Evolutionary conservation across 2,797 vertebrate species (phyloP), one percentile per base, ranked within the genome.

Genomic region (Taeniopygia guttata): DNA sequence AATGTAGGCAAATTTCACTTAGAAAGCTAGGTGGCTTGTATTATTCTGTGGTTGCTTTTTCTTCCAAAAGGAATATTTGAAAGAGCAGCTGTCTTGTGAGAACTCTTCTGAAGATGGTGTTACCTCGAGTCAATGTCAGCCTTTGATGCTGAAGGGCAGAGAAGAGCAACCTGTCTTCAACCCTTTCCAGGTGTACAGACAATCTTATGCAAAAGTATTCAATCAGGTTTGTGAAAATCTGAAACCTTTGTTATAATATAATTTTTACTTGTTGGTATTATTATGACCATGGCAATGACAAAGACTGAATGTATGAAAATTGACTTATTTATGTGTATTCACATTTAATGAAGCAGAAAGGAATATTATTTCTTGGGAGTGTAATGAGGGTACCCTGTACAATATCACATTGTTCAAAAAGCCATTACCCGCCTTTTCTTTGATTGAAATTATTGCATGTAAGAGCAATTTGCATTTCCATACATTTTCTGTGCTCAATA

Each of bases 211-310:
- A 74, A 98, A 97, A 94, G 97, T 98, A 90, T 98, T 99, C 84
- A 97, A 98, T 97, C 98, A 99, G 99, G 99, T 99, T 93, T 92
- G 98, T 98, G 58, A 77, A 94, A 89, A 82, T 74, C 26, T 80
- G 55, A 76, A 78, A 49, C 51, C 16, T 48, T 48, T 21, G 29
- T 43, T 73, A 19, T 54, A 22, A 15, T 52, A 32, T 64, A 45
- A 63, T 78, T 94, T 82, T 58, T 83, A 55, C 23, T 66, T 82
- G 48, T 73, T 7, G 1, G 4, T 79, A 49, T 72, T 86, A 26
- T 8, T 36, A 27, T 68, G 18, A 18, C 68, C 27, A 6, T 43
- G 29, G 29, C 78, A 75, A 40, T 69, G 36, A 54, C 27, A 30
- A 72, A 64, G 43, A n/a, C 46, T 62, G 40, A 86, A 90, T 75